phyloP scores from a whole-genome alignment of 2,797 vertebrate species.

The Triplophysa yarkandensis region DNA sequence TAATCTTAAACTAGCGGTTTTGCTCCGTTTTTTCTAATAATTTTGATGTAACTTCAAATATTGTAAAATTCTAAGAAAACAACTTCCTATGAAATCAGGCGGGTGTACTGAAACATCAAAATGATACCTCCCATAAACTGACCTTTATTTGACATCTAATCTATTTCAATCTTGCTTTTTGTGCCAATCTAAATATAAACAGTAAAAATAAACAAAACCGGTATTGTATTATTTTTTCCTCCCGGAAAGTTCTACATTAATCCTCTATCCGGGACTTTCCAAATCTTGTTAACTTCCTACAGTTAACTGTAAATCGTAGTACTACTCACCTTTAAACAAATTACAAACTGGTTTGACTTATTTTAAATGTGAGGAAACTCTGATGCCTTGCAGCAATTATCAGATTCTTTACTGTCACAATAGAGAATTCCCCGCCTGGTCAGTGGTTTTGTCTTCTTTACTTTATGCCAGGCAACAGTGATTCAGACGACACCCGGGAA shows the following conservation, averaged over 20 bases:
- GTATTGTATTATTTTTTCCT: constrained; percentile 44
- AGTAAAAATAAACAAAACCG: constrained; percentile 45
- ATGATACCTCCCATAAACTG: not conserved
- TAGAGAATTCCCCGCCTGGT: constrained; percentile 60
- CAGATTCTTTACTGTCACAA: constrained; percentile 53
- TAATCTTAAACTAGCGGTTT: too few species aligned
- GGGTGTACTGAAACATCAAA: constrained; percentile 19
- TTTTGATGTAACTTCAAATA: too few species aligned
- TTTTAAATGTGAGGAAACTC: constrained; percentile 47
- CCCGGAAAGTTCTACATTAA: constrained; percentile 47
- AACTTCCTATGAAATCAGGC: constrained; percentile 6
- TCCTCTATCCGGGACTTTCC: constrained; percentile 60
- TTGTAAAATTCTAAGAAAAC: too few species aligned
- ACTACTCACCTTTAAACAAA: constrained; percentile 44
- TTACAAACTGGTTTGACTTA: constrained; percentile 50
- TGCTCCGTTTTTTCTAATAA: too few species aligned
- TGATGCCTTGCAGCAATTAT: constrained; percentile 51
- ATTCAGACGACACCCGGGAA: constrained; percentile 56
- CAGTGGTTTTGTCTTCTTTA: constrained; percentile 58
- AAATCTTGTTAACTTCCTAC: constrained; percentile 40
- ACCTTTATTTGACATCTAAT: not conserved
- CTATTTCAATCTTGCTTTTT: not conserved
- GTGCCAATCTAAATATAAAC: constrained; percentile 40
- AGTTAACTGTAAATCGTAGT: constrained; percentile 46
- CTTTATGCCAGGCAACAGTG: constrained; percentile 60